phyloP scores from a whole-genome alignment of 2,113 vertebrate species.

The Synodontis membranacea region DNA sequence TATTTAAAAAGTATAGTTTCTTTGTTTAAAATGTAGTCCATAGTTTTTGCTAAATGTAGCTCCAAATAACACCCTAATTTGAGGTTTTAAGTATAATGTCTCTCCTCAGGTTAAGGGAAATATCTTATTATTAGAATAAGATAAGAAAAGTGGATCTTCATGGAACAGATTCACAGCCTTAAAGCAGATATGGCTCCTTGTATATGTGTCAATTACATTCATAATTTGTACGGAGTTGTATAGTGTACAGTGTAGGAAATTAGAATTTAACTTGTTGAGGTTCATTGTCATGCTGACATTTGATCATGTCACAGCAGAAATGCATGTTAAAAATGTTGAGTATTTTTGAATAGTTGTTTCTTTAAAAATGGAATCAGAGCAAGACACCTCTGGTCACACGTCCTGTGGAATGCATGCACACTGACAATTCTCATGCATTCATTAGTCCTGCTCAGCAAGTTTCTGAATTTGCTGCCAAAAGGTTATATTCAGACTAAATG shows the following conservation, averaged over 20 bases:
- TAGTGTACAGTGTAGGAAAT: too few species aligned
- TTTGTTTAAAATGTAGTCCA: background rate
- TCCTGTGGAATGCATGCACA: background rate
- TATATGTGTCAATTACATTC: too few species aligned
- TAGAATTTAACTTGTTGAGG: too few species aligned
- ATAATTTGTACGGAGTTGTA: too few species aligned
- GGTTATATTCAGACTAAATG: background rate
- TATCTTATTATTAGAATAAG: too few species aligned
- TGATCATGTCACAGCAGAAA: too few species aligned
- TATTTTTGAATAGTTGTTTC: background rate
- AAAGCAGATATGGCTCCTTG: too few species aligned
- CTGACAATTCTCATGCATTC: background rate
- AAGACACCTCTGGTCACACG: background rate
- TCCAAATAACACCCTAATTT: background rate
- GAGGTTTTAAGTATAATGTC: background rate
- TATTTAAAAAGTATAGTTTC: background rate
- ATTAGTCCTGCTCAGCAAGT: background rate
- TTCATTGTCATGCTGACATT: too few species aligned
- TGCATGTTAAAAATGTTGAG: too few species aligned
- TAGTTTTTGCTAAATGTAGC: too few species aligned
- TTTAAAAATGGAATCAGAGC: background rate
- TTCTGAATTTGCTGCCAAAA: background rate
- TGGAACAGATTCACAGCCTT: too few species aligned
- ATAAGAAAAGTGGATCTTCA: too few species aligned
- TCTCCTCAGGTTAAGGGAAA: background rate